Evolutionary conservation across 2,888 invertebrate genomes (phyloP), one percentile per base, ranked within the genome.

Genomic region (Coecobrya sp.): DNA sequence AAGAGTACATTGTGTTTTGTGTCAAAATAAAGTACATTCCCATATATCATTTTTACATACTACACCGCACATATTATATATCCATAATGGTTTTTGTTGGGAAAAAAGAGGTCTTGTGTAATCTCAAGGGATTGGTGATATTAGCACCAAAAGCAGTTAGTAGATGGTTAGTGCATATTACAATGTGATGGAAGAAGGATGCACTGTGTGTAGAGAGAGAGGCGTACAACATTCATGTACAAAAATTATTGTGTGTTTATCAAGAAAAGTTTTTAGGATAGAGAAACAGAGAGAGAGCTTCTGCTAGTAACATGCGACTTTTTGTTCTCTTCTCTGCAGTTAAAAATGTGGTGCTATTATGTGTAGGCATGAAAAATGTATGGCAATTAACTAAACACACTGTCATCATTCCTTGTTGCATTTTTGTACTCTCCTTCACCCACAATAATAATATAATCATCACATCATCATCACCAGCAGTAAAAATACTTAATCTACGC

Each of bases 41-140:
- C 42, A 45, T 76, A 49, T 49, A 49, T 76, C 45, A 70, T 25
- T 65, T 65, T 30, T 42, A 73, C 13, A 25, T n/a, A 36, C 7
- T 76, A 76, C 76, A 49, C 49, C 49, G 49, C 49, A 73, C 42
- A n/a, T 25, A 59, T 19, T 19, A 59, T 19, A 62, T n/a, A 55
- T 55, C 19, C 16, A n/a, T 19, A 16, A 55, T n/a, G n/a, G 73
- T 25, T 79, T 73, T 86, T 76, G 86, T 42, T 70, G 76, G 86
- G 76, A 86, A 86, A 76, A 73, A 52, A 25, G 86, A 42, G 42
- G 22, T 76, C 11, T n/a, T 70, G 42, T 70, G 59, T 86, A 86
- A 86, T 86, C 86, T 76, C 86, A 86, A 73, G 76, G 86, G 86
- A 86, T n/a, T 86, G 86, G n/a, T 70, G 42, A 25, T 4, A 36